Evolutionary conservation across 2,888 invertebrate species (phyloP), one percentile per base, ranked within the genome.

Genomic region (Tolmerus cingulatus): DNA sequence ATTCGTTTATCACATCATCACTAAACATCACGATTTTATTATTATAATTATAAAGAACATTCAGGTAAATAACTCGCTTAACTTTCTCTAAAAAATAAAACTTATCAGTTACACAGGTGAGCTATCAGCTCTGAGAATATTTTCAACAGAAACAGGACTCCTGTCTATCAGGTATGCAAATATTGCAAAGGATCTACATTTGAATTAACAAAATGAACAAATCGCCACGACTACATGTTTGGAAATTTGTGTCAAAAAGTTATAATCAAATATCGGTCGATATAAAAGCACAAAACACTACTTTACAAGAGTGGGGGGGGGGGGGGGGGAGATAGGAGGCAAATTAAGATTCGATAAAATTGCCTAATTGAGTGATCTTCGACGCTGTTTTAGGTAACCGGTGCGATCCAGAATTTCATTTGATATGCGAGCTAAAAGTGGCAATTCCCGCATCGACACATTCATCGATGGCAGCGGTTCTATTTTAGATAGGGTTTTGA

Each of bases 401-500:
- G 86, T 86, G 40, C 90, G 90, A 87, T 91, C 91, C 2, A 91
- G 90, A 86, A 92, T 89, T 89, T 92, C 92, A 86, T 90, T 92
- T 74, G 92, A 92, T 19, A 92, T 90, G 40, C 92, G 91, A 86
- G 92, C 92, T 76, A 93, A 89, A 76, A 92, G 88, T 23, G 93
- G 93, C 86, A 93, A 88, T 89, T 92, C 92, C 51, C 92, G 91
- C 92, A 93, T 92, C 76, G 93, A 93, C 57, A 92, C 92, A 90
- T 92, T 93, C 2, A 91, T 91, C 85, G 91, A 90, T 46, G 93
- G 92, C 90, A 92, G 90, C 19, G 93, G 93, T 40, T 91, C 92
- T 27, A 91, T 89, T 88, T 91, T 92, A 66, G 91, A 90, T 84
- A 93, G 89, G 88, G 91, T 92, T 88, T 92, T 93, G 12, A 93